Base-by-base conservation (phyloP, 2,888 invertebrate species). In the Gastrophysa polygoni region DNA sequence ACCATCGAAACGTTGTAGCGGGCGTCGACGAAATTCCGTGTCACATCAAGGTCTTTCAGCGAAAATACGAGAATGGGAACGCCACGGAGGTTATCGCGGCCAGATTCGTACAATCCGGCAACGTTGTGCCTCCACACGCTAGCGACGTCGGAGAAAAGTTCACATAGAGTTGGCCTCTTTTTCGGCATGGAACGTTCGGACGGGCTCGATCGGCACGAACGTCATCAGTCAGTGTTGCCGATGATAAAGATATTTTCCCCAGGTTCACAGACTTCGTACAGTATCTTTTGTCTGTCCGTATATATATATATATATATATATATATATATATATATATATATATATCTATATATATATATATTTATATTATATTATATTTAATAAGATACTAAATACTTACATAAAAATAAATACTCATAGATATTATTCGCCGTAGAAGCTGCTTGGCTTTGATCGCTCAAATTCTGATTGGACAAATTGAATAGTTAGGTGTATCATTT, bases 81-180 rank as follows among this genome's bases (percentile, higher is more conserved):
- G 38, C 38, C 4, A 38, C 14, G 38, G 38, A 38, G 38, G 38
- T 38, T 38, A n/a, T n/a, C 38, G 38, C 38, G 4, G 38, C 38
- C 38, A 14, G 38, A 38, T 59, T 48, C 28, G 16, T 16, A 28
- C 14, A 8, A 56, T 11, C 20, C 44, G 60, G 62, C 67, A 62
- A 74, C 76, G 74, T 71, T 11, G 58, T 75, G 74, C 75, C 76
- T 73, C 74, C 72, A 71, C 73, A 74, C 74, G 75, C 75, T 75
- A 73, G 73, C 73, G 76, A 71, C 71, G 76, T 72, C 71, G 74
- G 75, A 71, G 77, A 78, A 79, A 78, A 79, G 78, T 79, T 79
- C 78, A 77, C 72, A n/a, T n/a, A 73, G 74, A 73, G 66, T 74
- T 80, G 80, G 79, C 80, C 80, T 81, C 80, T 79, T 80, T 81